phyloP scores from a whole-genome alignment of 2,797 vertebrate species.

The Sardinella longiceps region DNA sequence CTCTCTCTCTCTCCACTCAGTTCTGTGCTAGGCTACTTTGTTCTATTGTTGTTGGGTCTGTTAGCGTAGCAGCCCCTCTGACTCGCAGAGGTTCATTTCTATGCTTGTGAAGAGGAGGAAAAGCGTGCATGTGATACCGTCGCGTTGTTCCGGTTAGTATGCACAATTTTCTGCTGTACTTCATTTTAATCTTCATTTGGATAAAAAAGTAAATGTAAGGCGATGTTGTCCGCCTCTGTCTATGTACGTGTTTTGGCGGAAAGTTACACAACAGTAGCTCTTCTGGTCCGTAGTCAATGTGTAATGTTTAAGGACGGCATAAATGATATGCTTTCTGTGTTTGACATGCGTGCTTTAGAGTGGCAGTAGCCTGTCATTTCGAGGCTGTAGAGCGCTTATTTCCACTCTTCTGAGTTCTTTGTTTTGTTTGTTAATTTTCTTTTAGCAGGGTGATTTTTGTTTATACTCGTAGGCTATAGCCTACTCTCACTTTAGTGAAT shows the following conservation, averaged over 20 bases:
- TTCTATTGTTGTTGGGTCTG: constrained; percentile 72
- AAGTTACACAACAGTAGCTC: background rate
- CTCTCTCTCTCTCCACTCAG: constrained; percentile 52
- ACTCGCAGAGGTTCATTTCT: constrained; percentile 31
- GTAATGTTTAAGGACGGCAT: background rate
- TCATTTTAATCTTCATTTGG: constrained; percentile 1
- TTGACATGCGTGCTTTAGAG: background rate
- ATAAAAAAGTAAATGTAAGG: background rate
- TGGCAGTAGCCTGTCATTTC: background rate
- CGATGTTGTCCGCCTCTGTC: background rate
- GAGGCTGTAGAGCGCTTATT: background rate
- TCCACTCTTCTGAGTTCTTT: background rate
- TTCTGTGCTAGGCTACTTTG: constrained; percentile 60
- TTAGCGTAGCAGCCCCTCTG: constrained; percentile 65
- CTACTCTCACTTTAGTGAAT: background rate
- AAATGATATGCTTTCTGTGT: background rate
- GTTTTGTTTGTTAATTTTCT: background rate
- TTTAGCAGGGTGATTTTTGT: background rate
- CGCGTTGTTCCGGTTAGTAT: constrained; percentile 69
- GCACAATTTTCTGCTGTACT: background rate
- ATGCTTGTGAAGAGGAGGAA: constrained; percentile 61
- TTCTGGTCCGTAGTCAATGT: background rate
- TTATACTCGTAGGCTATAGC: background rate
- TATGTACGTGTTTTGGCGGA: background rate
- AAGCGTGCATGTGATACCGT: constrained; percentile 64